phyloP scores from a whole-genome alignment of 2,888 invertebrate genomes.

The Drosophila dives region DNA sequence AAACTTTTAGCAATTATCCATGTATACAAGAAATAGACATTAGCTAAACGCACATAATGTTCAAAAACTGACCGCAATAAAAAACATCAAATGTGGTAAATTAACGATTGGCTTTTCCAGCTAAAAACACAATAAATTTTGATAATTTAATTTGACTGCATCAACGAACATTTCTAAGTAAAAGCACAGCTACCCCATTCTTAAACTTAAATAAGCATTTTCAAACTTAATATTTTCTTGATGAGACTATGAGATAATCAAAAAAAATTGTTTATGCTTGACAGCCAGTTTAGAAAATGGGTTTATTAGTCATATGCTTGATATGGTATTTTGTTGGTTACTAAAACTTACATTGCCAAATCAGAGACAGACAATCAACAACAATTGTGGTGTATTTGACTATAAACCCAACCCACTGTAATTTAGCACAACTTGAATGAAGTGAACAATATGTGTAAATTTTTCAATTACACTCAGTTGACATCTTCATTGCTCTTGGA shows the following conservation, averaged over 20 bases:
- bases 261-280: not conserved
- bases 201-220: not conserved
- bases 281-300: not conserved
- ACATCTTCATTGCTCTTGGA: conserved; percentile 49
- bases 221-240: not conserved
- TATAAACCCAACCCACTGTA: not conserved
- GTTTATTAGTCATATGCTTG: not conserved
- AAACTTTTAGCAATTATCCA: conserved; percentile 25
- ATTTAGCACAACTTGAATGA: conserved; percentile 27
- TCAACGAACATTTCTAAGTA: not conserved
- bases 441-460: conserved; percentile 44
- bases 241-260: not conserved
- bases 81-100: not conserved
- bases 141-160: no score
- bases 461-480: conserved; percentile 43
- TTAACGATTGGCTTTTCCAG: not conserved
- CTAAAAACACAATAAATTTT: not conserved
- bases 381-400: not conserved
- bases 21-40: not conserved
- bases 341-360: not conserved
- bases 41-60: not conserved
- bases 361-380: conserved; percentile 15
- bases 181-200: not conserved
- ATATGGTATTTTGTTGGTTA: not conserved
- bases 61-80: not conserved